Evolutionary conservation across 2,113 vertebrate species (phyloP).

Genomic region (Geococcyx californianus): DNA sequence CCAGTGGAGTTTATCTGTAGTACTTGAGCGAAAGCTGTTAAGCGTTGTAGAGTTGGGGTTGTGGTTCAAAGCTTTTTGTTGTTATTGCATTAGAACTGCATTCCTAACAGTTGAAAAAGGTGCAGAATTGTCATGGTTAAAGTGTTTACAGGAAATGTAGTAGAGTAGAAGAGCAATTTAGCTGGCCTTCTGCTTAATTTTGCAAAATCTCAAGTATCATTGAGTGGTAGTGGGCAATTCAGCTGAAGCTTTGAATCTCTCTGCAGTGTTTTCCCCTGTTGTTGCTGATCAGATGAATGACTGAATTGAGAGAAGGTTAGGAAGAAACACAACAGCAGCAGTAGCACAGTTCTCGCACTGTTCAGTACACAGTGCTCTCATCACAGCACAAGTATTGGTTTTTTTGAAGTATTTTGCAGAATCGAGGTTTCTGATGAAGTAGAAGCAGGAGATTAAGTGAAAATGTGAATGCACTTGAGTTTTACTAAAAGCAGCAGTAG

Average conservation of each 20-base stretch:
- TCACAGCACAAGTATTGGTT: background rate
- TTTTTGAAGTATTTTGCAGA: background rate
- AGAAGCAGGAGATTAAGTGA: background rate
- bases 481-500: background rate
- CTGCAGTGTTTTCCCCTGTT: background rate
- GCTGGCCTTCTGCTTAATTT: background rate
- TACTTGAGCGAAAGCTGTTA: background rate
- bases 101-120: background rate
- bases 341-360: background rate
- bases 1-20: background rate
- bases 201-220: background rate
- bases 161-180: background rate
- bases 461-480: background rate
- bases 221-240: background rate
- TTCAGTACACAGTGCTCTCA: fast-evolving
- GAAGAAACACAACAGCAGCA: background rate
- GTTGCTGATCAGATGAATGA: background rate
- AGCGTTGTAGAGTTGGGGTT: background rate
- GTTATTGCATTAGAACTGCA: background rate
- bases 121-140: background rate
- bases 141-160: background rate
- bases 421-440: background rate
- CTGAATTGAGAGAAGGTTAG: background rate
- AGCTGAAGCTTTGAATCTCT: background rate
- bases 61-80: background rate